Evolutionary conservation across 1,140 invertebrate genomes (phyloP).

Genomic region (Cydia splendana): DNA sequence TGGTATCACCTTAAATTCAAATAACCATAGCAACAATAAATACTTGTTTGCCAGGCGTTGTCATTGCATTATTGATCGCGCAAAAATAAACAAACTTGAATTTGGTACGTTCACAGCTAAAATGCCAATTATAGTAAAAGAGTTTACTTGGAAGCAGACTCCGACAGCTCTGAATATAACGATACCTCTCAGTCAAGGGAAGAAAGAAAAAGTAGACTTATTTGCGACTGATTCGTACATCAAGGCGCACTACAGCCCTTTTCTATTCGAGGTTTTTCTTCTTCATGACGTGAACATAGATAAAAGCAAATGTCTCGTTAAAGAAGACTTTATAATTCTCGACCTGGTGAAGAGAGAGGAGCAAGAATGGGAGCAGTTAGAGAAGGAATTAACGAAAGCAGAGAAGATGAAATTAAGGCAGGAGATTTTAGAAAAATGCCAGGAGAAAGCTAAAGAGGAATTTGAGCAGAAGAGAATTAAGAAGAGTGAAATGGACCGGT

Average conservation of each 20-base stretch:
- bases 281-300: conserved; percentile 79
- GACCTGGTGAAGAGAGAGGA: conserved; percentile 81
- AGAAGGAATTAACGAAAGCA: conserved; percentile 76
- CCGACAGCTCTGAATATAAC: conserved; percentile 78
- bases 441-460: conserved; percentile 79
- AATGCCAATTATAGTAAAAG: conserved; percentile 87
- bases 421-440: conserved; percentile 76
- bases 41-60: not conserved
- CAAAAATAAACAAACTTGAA: not conserved
- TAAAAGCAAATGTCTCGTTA: conserved; percentile 81
- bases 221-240: conserved; percentile 83
- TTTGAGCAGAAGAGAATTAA: conserved; percentile 75
- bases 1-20: not conserved
- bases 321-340: conserved; percentile 80
- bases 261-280: conserved; percentile 85
- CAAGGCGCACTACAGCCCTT: conserved; percentile 84
- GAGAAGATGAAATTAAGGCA: conserved; percentile 80
- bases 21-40: conserved; percentile 21
- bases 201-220: conserved; percentile 81
- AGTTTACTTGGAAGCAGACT: conserved; percentile 86
- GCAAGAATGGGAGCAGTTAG: conserved; percentile 81
- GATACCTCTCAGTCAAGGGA: conserved; percentile 79
- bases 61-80: not conserved
- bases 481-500: conserved; percentile 76
- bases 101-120: conserved; percentile 33